phyloP scores from a whole-genome alignment of 1,140 invertebrate species.

The Varroa destructor region DNA sequence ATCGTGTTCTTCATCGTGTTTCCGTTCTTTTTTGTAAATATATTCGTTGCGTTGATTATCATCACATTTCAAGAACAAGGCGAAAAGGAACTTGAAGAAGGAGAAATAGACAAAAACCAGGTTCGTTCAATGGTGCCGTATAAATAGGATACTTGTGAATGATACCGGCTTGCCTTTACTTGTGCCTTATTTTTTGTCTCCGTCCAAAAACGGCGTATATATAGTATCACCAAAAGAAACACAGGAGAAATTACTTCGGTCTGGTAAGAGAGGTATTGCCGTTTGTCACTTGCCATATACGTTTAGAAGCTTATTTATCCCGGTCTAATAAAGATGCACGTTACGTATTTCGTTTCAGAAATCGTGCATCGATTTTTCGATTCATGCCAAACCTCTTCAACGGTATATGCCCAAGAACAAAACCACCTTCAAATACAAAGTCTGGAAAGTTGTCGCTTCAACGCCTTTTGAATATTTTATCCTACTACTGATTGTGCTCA shows the following conservation, averaged over 20 bases:
- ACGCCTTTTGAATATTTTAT: slow-evolving; percentile 99
- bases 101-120: slow-evolving; percentile 99
- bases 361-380: slow-evolving; percentile 99
- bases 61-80: slow-evolving; percentile 99
- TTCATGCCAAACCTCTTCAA: slow-evolving; percentile 91
- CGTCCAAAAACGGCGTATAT: too few species aligned
- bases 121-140: slow-evolving; percentile 44
- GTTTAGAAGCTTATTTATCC: too few species aligned
- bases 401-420: slow-evolving; percentile 98
- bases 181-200: too few species aligned
- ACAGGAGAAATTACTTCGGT: too few species aligned
- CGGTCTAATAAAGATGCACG: too few species aligned
- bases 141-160: too few species aligned
- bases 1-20: slow-evolving; percentile 99
- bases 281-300: too few species aligned
- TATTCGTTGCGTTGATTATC: slow-evolving; percentile 99
- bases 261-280: too few species aligned
- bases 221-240: too few species aligned
- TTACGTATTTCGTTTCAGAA: slow-evolving; percentile 56
- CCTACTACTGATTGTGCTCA: slow-evolving; percentile 97
- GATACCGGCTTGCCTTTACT: too few species aligned
- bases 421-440: slow-evolving; percentile 91
- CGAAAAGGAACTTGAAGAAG: slow-evolving; percentile 96
- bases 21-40: slow-evolving; percentile 99
- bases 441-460: slow-evolving; percentile 89